Conservation (phyloP, 2,797 vertebrate species). For the Sebastolobus alascanus region DNA sequence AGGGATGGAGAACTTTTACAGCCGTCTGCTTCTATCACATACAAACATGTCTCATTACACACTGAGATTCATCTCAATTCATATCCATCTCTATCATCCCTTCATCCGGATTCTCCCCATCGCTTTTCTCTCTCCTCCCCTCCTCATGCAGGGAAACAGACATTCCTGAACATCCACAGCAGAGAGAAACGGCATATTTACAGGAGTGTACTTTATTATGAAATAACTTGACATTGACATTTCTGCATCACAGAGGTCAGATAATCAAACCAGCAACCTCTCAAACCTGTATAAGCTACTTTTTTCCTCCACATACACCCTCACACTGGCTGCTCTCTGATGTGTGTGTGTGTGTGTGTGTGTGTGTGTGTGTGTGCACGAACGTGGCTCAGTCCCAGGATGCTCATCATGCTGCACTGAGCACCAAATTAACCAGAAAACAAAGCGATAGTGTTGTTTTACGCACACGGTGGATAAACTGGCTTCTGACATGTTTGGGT, state of each 20-base stretch:
- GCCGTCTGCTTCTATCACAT: slow-evolving; percentile 26
- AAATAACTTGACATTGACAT: background rate
- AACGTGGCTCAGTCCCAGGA: slow-evolving; percentile 16
- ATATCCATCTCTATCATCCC: background rate
- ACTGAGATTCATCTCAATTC: background rate
- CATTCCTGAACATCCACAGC: background rate
- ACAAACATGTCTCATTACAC: background rate
- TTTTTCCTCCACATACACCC: background rate
- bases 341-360: no score
- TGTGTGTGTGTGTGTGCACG: background rate
- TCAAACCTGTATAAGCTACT: background rate
- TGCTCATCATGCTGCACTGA: slow-evolving; percentile 14
- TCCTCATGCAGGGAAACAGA: background rate
- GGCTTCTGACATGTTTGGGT: background rate
- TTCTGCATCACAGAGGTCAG: background rate
- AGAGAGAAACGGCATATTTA: background rate
- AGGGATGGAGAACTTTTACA: slow-evolving; percentile 9
- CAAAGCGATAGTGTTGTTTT: slow-evolving; percentile 13
- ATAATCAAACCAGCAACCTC: background rate
- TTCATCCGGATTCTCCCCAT: background rate
- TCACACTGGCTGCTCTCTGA: slow-evolving; percentile 4
- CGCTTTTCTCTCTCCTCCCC: background rate
- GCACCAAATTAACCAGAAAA: slow-evolving; percentile 42
- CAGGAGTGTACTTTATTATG: background rate
- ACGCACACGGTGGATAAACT: slow-evolving; percentile 6